phyloP scores from a whole-genome alignment of 2,797 vertebrate species.

The Peromyscus aztecus region DNA sequence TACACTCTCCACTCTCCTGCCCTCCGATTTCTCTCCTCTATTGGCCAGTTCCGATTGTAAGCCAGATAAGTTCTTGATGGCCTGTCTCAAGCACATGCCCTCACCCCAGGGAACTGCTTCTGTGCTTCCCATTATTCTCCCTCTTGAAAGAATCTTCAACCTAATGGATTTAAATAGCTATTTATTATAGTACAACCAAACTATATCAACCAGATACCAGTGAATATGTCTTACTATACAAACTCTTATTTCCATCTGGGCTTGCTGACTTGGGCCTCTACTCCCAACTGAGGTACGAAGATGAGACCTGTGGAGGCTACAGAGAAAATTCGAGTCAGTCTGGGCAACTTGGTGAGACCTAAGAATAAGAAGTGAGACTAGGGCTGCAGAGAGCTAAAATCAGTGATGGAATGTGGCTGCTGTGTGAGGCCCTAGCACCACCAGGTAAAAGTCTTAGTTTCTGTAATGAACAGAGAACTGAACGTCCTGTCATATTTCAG shows the following conservation, averaged over 20 bases:
- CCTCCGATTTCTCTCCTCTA: neutral
- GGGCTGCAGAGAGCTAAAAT: neutral
- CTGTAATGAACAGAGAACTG: neutral
- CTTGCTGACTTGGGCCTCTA: neutral
- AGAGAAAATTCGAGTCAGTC: neutral
- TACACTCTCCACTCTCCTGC: neutral
- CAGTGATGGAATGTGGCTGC: neutral
- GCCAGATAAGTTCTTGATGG: neutral
- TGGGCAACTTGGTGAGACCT: neutral
- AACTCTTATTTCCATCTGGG: neutral
- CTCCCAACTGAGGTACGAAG: neutral
- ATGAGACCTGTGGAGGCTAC: neutral
- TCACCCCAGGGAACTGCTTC: neutral
- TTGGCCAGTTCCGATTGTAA: neutral
- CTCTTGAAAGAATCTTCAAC: neutral
- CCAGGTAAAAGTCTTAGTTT: neutral
- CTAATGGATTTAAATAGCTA: neutral
- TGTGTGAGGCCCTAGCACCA: neutral
- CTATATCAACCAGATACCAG: neutral
- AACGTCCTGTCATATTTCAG: neutral
- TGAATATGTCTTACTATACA: neutral
- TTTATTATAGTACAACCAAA: neutral
- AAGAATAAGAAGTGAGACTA: neutral
- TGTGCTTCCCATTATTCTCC: neutral
- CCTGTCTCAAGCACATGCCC: neutral